These are phyloP conservation scores for Balearica regulorum DNA, from an alignment of 2,797 vertebrate genomes.

Conservation along the genomic window DNA sequence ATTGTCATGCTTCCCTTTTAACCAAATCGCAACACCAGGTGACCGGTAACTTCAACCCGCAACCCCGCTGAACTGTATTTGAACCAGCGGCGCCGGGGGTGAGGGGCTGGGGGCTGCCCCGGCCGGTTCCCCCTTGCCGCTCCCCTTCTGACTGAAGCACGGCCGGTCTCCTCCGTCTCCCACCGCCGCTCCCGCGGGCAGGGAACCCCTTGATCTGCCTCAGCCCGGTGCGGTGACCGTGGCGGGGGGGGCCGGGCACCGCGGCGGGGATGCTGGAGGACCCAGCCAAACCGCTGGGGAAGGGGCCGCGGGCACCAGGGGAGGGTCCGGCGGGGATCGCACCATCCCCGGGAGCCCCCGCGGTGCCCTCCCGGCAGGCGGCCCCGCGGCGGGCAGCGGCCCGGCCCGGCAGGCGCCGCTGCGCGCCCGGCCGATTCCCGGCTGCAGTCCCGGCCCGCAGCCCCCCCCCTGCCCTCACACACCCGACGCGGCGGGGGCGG, in stretches of 20 bases:
- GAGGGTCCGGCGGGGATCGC: too few relatives aligned
- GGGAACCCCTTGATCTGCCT: too few relatives aligned
- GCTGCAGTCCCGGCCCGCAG: neutral
- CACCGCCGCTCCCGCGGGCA: neutral
- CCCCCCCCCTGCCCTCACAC: neutral
- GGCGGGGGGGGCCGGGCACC: neutral
- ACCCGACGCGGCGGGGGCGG: neutral
- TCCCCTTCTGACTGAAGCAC: neutral
- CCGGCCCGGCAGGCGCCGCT: neutral
- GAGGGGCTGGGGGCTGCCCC: neutral
- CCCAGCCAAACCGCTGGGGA: neutral
- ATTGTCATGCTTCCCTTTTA: too few relatives aligned
- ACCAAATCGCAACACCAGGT: fast-evolving
- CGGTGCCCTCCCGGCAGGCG: too few relatives aligned
- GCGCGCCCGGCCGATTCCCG: neutral
- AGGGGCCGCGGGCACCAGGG: too few relatives aligned
- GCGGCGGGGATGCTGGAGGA: neutral
- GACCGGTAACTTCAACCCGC: fast-evolving
- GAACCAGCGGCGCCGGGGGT: neutral
- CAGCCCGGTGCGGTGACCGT: neutral
- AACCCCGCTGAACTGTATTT: neutral
- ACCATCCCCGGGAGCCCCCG: neutral
- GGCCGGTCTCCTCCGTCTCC: too few relatives aligned
- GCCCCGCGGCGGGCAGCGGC: too few relatives aligned
- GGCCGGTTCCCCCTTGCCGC: too few relatives aligned